Evolutionary conservation across 2,113 vertebrate genomes (phyloP).

Genomic region (Protobothrops flavoviridis): DNA sequence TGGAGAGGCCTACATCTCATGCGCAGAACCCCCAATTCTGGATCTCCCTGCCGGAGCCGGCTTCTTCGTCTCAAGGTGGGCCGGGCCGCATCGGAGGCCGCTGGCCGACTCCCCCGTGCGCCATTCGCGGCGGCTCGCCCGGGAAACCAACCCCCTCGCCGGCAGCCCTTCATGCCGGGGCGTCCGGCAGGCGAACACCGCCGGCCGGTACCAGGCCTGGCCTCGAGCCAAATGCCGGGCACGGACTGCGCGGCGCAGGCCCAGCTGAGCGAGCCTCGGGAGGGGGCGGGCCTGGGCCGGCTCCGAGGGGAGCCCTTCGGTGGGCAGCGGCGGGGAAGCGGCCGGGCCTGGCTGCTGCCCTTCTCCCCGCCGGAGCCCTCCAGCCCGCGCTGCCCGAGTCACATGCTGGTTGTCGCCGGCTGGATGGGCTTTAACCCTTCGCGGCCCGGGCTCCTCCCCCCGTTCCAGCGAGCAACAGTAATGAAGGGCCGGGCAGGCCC

Average conservation of each 20-base stretch:
- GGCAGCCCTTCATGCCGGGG: background rate
- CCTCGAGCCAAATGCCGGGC: background rate
- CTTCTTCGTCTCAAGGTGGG: background rate
- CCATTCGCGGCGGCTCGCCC: background rate
- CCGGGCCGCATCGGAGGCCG: no score
- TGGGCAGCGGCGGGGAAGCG: background rate
- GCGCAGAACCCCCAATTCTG: background rate
- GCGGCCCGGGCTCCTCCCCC: background rate
- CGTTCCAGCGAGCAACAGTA: background rate
- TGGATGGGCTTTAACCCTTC: conserved; percentile 6
- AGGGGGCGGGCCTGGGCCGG: background rate
- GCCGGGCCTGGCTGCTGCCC: background rate
- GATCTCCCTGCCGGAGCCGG: background rate
- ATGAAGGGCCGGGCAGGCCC: background rate
- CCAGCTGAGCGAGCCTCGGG: background rate
- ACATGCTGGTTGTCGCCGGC: background rate
- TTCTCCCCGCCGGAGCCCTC: background rate
- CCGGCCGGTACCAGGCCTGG: background rate
- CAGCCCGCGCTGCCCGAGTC: background rate
- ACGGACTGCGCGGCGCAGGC: background rate
- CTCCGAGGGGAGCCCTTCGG: background rate
- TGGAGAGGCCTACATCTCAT: no score
- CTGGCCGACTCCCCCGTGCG: background rate
- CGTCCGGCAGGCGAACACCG: background rate
- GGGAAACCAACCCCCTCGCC: background rate